These are phyloP conservation scores for Scomber colias DNA, from an alignment of 2,113 vertebrate genomes.

Conservation along the genomic window DNA sequence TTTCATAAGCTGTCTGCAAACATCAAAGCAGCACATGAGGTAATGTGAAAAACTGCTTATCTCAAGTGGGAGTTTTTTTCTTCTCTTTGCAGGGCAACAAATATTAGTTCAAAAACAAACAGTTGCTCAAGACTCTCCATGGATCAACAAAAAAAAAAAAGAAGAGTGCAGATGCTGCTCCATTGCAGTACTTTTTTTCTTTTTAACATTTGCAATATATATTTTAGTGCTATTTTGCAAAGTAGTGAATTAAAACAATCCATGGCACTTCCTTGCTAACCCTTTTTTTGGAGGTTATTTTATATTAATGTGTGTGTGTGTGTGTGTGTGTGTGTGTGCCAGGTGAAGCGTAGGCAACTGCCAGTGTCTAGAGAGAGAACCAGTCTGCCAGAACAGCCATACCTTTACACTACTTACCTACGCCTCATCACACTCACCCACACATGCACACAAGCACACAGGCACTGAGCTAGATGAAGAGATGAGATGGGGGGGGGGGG, in stretches of 20 bases:
- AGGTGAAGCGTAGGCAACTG: slow-evolving; percentile 48
- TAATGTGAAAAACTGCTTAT: slow-evolving; percentile 19
- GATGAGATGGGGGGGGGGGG: background rate
- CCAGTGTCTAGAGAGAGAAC: slow-evolving; percentile 48
- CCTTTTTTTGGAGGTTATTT: background rate
- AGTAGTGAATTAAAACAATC: background rate
- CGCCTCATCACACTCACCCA: slow-evolving; percentile 51
- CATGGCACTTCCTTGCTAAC: too few species aligned
- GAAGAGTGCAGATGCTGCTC: background rate
- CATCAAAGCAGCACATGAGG: slow-evolving; percentile 29
- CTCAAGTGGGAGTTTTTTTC: background rate
- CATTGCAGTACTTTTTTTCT: background rate
- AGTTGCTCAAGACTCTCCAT: background rate
- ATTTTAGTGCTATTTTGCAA: background rate
- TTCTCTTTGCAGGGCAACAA: background rate
- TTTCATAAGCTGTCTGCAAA: slow-evolving; percentile 17
- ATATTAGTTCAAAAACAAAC: background rate
- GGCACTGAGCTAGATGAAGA: slow-evolving; percentile 20
- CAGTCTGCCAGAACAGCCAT: slow-evolving; percentile 65
- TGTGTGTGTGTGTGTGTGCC: slow-evolving; percentile 8
- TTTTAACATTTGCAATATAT: background rate
- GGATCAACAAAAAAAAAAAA: background rate
- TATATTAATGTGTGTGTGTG: background rate
- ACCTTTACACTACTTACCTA: slow-evolving; percentile 66
- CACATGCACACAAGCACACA: slow-evolving; percentile 18